Evolutionary conservation across 2,113 vertebrate species (phyloP).

Genomic region (Gallinago media): DNA sequence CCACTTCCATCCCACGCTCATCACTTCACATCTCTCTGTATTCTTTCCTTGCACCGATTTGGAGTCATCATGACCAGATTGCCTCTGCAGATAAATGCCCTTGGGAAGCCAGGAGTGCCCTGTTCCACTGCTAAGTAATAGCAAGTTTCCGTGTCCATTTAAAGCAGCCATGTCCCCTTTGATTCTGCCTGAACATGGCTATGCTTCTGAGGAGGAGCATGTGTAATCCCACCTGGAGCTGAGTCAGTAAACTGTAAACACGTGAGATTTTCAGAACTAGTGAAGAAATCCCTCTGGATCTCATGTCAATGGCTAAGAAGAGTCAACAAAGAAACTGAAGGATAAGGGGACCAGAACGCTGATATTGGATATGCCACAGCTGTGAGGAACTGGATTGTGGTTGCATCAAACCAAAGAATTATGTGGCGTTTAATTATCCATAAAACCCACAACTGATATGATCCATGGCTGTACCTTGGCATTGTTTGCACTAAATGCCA

Average conservation of each 20-base stretch:
- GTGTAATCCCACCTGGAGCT: constrained; percentile 2
- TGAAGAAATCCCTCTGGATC: background rate
- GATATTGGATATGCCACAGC: background rate
- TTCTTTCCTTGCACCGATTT: constrained; percentile 23
- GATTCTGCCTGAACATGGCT: background rate
- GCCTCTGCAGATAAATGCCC: constrained; percentile 25
- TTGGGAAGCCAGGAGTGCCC: background rate
- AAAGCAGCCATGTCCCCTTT: background rate
- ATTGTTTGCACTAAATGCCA: background rate
- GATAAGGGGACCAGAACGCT: background rate
- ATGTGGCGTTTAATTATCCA: background rate
- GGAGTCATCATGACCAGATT: constrained; percentile 41
- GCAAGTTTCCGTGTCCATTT: background rate
- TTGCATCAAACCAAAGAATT: background rate
- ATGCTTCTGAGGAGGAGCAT: background rate
- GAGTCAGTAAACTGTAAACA: background rate
- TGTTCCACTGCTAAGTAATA: background rate
- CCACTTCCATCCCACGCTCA: constrained; percentile 54
- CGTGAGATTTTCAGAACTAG: background rate
- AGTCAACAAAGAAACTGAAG: background rate
- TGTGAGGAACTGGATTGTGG: background rate
- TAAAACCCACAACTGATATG: background rate
- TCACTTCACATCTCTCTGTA: background rate
- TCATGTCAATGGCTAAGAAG: background rate
- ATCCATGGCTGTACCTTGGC: background rate